Percentiles rank a stretch among this genome's conserved stretches.
Evolutionary conservation across 2,888 invertebrate species (phyloP).

Genomic region (Lasioglossum morio): DNA sequence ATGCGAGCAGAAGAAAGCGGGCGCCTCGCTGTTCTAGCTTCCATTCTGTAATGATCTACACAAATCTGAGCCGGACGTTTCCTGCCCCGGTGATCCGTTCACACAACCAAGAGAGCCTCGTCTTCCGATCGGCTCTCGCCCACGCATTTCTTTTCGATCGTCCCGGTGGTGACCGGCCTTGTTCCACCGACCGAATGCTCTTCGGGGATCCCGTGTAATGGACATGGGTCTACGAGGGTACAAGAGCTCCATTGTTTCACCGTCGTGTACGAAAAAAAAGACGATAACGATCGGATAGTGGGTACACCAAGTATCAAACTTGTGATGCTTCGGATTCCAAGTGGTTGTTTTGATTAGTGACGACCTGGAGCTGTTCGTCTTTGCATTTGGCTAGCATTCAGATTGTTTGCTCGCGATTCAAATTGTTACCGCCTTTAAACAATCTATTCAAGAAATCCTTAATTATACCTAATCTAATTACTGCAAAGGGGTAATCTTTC

Average conservation of each 20-base stretch:
- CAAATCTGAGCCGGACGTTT: conserved; percentile 46
- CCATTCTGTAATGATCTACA: conserved; percentile 73
- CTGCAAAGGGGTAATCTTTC: too few species aligned
- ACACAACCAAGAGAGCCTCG: conserved; percentile 5
- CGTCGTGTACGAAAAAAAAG: not conserved
- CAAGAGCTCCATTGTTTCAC: conserved; percentile 12
- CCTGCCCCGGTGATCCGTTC: conserved; percentile 38
- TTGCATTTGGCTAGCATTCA: not conserved
- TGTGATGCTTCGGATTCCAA: not conserved
- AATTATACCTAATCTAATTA: too few species aligned
- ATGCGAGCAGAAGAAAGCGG: conserved; percentile 59
- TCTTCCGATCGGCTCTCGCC: conserved; percentile 33
- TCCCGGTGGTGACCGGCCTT: not conserved
- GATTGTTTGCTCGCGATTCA: too few species aligned
- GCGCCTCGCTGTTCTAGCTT: conserved; percentile 73
- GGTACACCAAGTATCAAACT: not conserved
- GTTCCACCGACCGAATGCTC: not conserved
- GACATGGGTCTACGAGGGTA: not conserved
- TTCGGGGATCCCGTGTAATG: conserved; percentile 22
- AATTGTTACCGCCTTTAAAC: too few species aligned
- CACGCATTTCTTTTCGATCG: conserved; percentile 26
- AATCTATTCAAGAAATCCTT: too few species aligned
- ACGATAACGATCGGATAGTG: not conserved
- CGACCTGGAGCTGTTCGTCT: not conserved
- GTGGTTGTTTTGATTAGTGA: not conserved